phyloP scores from a whole-genome alignment of 2,797 vertebrate genomes.

The Chaetophractus vellerosus region DNA sequence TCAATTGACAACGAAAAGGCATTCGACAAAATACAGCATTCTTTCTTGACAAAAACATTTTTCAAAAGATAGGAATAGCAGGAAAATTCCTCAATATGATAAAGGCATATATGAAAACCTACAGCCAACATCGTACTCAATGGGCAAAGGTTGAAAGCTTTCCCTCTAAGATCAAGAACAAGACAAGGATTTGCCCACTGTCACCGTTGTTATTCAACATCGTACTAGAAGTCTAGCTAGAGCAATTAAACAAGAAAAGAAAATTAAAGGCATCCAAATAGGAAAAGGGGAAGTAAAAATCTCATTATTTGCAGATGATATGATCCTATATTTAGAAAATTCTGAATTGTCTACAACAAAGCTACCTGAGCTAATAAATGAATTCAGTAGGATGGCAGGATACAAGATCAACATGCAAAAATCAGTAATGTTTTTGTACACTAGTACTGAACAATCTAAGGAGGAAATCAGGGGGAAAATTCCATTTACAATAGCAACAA shows the following conservation, averaged over 20 bases:
- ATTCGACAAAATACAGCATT: not conserved
- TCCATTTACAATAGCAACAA: not conserved
- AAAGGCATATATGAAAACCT: not conserved
- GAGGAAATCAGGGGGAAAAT: not conserved
- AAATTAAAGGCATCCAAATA: not conserved
- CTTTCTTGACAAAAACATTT: not conserved
- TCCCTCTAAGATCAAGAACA: no score
- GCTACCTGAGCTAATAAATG: no score
- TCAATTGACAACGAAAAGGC: not conserved
- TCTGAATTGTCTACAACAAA: not conserved
- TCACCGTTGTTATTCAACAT: no score
- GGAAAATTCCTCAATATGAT: not conserved
- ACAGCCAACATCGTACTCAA: no score
- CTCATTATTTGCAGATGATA: not conserved
- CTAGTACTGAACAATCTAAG: not conserved
- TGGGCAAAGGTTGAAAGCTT: not conserved
- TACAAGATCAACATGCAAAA: not conserved
- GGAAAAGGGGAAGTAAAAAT: no score
- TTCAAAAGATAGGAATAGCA: not conserved
- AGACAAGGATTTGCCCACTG: fast-evolving
- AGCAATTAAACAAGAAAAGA: not conserved
- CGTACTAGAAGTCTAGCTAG: not conserved
- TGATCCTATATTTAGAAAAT: not conserved
- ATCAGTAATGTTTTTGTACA: fast-evolving
- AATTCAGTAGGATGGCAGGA: no score